Evolutionary conservation across 2,797 vertebrate species (phyloP), one percentile per base, ranked within the genome.

Genomic region (Sebastes hubbsi): DNA sequence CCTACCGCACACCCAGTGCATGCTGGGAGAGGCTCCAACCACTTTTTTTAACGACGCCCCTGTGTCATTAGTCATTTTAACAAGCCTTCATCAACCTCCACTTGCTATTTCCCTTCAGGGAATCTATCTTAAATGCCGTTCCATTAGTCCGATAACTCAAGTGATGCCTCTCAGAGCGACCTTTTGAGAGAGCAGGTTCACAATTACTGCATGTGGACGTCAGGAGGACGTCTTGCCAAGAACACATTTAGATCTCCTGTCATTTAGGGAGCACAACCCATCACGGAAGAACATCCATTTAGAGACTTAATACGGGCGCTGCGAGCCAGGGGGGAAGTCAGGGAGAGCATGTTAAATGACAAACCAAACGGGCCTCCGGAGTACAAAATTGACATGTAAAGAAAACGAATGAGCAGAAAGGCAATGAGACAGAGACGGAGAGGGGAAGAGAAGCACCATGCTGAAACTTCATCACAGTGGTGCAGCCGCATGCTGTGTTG

Each of bases 401-500:
- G 60, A 68, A 72, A 80, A 65, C 4, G 36, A 77, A 69, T 2
- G 60, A 74, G 68, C 60, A 52, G 18, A 4, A 52, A 54, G 22
- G 32, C 29, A 71, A 32, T 30, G 29, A 42, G 66, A 70, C 61
- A 72, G 12, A 66, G 72, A 72, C 2, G 13, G 30, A 76, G 62
- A 20, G 30, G 36, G 20, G 34, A 20, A 42, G 34, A 59, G 58
- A 61, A 34, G 13, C 52, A 6, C 36, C 2, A 0, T 30, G 52
- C 65, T 20, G 27, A 46, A 67, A 34, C 77, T 25, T 66, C 77
- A 60, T 29, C 63, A n/a, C 49, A 8, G 30, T 8, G 60, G 60
- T n/a, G 59, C 12, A 42, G 72, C 54, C 42, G 7, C 77, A 61
- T 27, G 84, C 63, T 92, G 90, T 87, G 90, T 8, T 94, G 82